Evolutionary conservation across 1,140 invertebrate genomes (phyloP).

Genomic region (Magallana angulata): DNA sequence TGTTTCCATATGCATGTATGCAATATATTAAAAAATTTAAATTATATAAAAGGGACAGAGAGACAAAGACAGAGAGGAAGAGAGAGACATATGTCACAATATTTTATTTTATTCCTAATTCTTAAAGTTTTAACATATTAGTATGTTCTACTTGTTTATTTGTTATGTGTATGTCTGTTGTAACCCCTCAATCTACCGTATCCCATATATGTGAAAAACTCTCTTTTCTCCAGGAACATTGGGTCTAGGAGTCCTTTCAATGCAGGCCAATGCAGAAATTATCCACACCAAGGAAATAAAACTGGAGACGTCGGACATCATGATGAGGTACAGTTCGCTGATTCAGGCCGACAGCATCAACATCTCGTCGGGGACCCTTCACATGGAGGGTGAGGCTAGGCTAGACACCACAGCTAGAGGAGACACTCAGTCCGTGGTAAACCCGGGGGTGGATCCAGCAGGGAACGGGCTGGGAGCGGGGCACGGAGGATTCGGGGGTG

Average conservation of each 20-base stretch:
- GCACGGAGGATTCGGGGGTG: slow-evolving; percentile 71
- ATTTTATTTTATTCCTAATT: no score
- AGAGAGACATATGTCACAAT: no score
- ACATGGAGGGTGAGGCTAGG: slow-evolving; percentile 68
- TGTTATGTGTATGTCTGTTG: no score
- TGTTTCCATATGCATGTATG: no score
- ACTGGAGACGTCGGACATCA: slow-evolving; percentile 62
- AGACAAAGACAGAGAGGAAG: no score
- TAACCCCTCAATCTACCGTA: no score
- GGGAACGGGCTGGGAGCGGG: slow-evolving; percentile 63
- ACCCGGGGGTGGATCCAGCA: slow-evolving; percentile 53
- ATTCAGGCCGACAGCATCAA: slow-evolving; percentile 63
- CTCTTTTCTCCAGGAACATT: slow-evolving; percentile 59
- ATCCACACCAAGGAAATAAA: slow-evolving; percentile 60
- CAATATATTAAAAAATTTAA: no score
- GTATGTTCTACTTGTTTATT: no score
- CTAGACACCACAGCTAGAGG: slow-evolving; percentile 64
- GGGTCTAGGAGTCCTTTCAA: slow-evolving; percentile 60
- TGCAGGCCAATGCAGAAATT: slow-evolving; percentile 66
- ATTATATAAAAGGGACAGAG: no score
- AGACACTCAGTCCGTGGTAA: slow-evolving; percentile 27
- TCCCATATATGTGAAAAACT: no score
- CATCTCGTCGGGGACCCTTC: slow-evolving; percentile 55
- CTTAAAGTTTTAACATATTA: no score
- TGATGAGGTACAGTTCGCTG: slow-evolving; percentile 65